Percentiles rank a stretch among this genome's conserved stretches.
Evolutionary conservation across 1,140 invertebrate species (phyloP).

Genomic region (Eueides isabella): DNA sequence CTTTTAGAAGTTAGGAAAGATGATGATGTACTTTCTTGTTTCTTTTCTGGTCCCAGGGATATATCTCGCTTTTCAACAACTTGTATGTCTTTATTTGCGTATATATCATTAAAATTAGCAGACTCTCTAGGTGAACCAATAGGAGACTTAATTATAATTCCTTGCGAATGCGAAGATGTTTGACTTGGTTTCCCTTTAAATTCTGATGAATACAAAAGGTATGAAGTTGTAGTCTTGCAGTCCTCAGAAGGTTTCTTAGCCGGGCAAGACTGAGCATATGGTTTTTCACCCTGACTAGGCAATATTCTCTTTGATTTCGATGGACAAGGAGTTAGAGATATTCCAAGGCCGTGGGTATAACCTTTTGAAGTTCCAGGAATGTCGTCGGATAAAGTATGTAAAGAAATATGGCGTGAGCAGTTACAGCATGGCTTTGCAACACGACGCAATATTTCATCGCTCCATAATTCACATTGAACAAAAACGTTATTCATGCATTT

Average conservation of each 20-base stretch:
- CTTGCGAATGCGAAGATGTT: constrained; percentile 1
- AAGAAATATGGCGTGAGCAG: constrained; percentile 61
- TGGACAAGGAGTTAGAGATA: constrained; percentile 55
- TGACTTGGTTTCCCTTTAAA: constrained; percentile 18
- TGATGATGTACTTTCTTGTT: constrained; percentile 40
- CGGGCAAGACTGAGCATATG: constrained; percentile 44
- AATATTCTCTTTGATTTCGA: constrained; percentile 39
- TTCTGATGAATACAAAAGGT: constrained; percentile 53
- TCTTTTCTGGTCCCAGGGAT: constrained; percentile 18
- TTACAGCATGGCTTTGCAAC: constrained; percentile 62
- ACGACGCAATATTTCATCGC: constrained; percentile 65
- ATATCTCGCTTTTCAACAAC: constrained; percentile 16
- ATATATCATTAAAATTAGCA: not conserved
- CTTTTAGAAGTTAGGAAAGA: constrained; percentile 47
- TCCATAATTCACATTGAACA: constrained; percentile 73
- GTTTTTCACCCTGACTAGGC: constrained; percentile 21
- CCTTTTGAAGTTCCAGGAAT: constrained; percentile 43
- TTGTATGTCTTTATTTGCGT: not conserved
- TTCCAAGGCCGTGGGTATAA: constrained; percentile 52
- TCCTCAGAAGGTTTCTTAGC: constrained; percentile 44
- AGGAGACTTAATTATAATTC: not conserved
- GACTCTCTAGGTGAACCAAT: not conserved
- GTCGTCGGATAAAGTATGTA: constrained; percentile 53
- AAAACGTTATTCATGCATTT: constrained; percentile 75
- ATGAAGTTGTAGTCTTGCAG: constrained; percentile 54